phyloP scores from a whole-genome alignment of 2,888 invertebrate species.

The Crematogaster levior region DNA sequence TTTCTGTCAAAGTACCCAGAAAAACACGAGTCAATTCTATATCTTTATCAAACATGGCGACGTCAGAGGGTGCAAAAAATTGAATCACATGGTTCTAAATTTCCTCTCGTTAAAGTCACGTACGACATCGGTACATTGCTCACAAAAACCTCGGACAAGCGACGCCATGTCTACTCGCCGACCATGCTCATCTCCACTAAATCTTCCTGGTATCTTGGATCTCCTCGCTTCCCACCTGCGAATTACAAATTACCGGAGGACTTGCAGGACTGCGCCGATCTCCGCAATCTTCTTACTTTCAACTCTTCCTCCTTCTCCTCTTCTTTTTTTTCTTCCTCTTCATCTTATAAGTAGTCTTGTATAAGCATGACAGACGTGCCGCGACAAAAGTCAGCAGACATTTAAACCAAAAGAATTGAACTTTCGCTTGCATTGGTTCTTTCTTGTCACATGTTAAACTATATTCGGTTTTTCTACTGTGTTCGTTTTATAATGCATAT shows the following conservation, averaged over 20 bases:
- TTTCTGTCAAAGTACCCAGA: too few relatives aligned
- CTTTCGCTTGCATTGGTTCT: slow-evolving; percentile 50
- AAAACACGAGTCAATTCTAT: background rate
- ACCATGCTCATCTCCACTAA: slow-evolving; percentile 72
- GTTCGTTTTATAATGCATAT: background rate
- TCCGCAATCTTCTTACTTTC: slow-evolving; percentile 17
- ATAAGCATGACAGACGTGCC: slow-evolving; percentile 56
- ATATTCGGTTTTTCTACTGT: background rate
- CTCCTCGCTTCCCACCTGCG: slow-evolving; percentile 77
- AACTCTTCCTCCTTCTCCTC: background rate
- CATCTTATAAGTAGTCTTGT: slow-evolving; percentile 11
- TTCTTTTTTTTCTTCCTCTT: slow-evolving; percentile 13
- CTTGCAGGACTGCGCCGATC: slow-evolving; percentile 64
- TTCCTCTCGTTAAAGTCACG: slow-evolving; percentile 75
- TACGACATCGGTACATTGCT: slow-evolving; percentile 71
- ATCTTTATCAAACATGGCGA: slow-evolving; percentile 58
- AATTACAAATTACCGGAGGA: slow-evolving; percentile 78
- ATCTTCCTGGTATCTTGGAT: slow-evolving; percentile 77
- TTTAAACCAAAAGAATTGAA: slow-evolving; percentile 43
- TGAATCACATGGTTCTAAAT: slow-evolving; percentile 63
- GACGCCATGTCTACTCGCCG: slow-evolving; percentile 69
- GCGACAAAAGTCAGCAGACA: slow-evolving; percentile 58
- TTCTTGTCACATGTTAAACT: slow-evolving; percentile 11
- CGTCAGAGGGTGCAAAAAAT: slow-evolving; percentile 48
- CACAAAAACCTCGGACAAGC: slow-evolving; percentile 73